Evolutionary conservation across 2,888 invertebrate genomes (phyloP), one percentile per base, ranked within the genome.

Genomic region (Megaustenia siamemsis): DNA sequence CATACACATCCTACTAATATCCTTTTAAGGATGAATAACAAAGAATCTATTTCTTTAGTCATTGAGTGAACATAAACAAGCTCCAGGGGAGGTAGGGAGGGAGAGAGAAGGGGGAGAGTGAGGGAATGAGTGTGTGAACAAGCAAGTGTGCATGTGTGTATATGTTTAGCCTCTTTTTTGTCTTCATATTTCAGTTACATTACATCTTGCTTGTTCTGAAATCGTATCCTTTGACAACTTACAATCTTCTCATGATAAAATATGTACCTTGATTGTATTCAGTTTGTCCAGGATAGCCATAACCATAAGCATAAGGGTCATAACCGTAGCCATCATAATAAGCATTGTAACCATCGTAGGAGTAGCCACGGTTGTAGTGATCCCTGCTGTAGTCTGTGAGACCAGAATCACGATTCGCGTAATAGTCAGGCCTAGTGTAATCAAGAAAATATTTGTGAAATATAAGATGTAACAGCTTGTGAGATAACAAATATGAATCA

Each of bases 291-390:
- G 81, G 68, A 28, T 85, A 85, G 24, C 81, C 81, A 77, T 87
- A 87, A 28, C 82, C 82, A 35, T 60, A 81, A 8, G 40, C n/a
- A n/a, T 84, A 82, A 12, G 82, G 86, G n/a, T 89, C 89, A 49
- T 90, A 89, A 43, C 89, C 90, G 86, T 90, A 90, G 66, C 88
- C 88, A 82, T 88, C 86, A 68, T 89, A 89, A 76, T 89, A 86
- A n/a, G 87, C 40, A 82, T 68, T 80, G 53, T 90, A 89, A 75
- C 88, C 87, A 35, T 87, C 89, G 43, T 90, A 90, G 28, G 86
- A 88, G 49, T 90, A 90, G 60, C 87, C 86, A 8, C 79, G 76
- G 81, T 88, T 35, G 71, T 89, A 88, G 21, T 86, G 60, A 21
- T 88, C 86, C 6, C 60, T 56, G 21, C 73, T 84, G 35, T 85